phyloP scores from a whole-genome alignment of 2,113 vertebrate species.

The Vulpes ferrilata region DNA sequence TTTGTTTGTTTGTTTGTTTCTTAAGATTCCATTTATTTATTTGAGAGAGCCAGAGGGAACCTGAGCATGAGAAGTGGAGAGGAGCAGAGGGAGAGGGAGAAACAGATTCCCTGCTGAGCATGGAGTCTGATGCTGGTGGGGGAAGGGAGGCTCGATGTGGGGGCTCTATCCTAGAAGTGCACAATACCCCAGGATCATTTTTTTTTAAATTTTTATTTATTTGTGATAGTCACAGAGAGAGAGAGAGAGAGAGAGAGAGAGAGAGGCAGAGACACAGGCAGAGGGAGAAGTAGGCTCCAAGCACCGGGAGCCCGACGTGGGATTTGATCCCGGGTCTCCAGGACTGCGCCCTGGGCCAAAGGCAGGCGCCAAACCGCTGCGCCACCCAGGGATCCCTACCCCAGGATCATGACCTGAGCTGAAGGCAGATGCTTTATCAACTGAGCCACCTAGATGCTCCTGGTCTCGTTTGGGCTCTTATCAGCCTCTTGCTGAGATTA shows the following conservation, averaged over 20 bases:
- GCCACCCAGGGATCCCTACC: no score
- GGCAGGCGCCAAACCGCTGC: no score
- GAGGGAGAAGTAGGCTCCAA: no score
- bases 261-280: no score
- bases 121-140: neutral
- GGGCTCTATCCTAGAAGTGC: neutral
- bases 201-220: no score
- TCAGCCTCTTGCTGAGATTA: neutral
- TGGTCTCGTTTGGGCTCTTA: neutral
- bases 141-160: no score
- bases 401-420: neutral
- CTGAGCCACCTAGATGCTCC: neutral
- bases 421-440: neutral
- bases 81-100: neutral
- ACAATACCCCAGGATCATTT: neutral
- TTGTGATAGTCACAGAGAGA: no score
- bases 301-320: no score
- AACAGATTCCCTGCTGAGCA: neutral
- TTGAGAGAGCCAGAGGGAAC: neutral
- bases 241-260: no score
- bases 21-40: neutral
- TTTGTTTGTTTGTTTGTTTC: neutral
- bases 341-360: no score
- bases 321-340: no score
- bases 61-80: neutral